These are phyloP conservation scores for Manis crassicaudata DNA, from an alignment of 2,797 vertebrate species.

Conservation along the genomic window DNA sequence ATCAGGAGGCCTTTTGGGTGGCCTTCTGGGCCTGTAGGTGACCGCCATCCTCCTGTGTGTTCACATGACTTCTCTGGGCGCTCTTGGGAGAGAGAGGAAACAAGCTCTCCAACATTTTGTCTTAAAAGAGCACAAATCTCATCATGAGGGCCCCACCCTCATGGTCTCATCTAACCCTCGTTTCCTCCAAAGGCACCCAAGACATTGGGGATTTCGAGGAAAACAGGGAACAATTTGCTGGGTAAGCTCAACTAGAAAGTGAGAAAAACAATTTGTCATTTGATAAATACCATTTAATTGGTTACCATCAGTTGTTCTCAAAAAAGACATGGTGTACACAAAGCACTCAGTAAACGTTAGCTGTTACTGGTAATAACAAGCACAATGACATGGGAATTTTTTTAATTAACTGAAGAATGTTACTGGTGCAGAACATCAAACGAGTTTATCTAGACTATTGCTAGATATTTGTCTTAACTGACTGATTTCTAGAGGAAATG, in stretches of 20 bases:
- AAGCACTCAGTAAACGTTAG: background rate
- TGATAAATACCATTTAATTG: background rate
- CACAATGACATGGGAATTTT: background rate
- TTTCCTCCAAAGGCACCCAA: background rate
- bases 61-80: background rate
- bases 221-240: background rate
- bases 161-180: background rate
- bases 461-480: background rate
- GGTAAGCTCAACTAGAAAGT: background rate
- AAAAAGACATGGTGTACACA: background rate
- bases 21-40: background rate
- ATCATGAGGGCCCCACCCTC: background rate
- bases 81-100: background rate
- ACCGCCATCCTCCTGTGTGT: background rate
- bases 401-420: background rate
- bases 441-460: background rate
- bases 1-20: background rate
- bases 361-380: background rate
- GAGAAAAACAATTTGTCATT: background rate
- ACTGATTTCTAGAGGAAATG: background rate
- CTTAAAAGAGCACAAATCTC: background rate
- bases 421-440: background rate
- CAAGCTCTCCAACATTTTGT: background rate
- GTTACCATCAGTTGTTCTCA: background rate
- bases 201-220: background rate